phyloP scores from a whole-genome alignment of 2,888 invertebrate species.

The Apamea sordens region DNA sequence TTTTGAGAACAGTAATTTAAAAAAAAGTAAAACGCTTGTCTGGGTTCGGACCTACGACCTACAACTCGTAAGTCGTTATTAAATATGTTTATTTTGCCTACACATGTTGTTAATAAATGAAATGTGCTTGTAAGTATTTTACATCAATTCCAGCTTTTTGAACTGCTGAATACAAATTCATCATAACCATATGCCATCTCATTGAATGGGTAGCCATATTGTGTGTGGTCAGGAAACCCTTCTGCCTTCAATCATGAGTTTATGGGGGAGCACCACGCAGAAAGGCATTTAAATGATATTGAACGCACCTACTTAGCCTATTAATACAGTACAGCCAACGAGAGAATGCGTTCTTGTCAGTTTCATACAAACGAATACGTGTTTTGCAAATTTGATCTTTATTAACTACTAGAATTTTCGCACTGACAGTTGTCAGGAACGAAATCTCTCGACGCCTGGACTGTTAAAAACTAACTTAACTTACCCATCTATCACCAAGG shows the following conservation, averaged over 20 bases:
- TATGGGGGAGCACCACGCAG: background rate
- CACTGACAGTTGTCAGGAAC: no score
- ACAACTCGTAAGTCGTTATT: background rate
- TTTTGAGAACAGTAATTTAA: background rate
- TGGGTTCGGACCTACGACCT: background rate
- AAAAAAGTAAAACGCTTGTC: background rate
- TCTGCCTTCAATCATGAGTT: background rate
- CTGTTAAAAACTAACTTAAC: no score
- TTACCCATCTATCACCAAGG: background rate
- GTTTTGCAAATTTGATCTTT: no score
- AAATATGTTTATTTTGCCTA: background rate
- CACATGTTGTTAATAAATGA: background rate
- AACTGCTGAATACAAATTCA: background rate
- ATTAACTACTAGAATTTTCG: no score
- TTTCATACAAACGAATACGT: no score
- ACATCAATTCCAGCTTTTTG: slow-evolving; percentile 1
- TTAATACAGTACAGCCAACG: no score
- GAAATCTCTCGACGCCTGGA: no score
- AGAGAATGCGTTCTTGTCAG: no score
- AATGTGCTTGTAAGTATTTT: slow-evolving; percentile 5
- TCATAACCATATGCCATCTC: background rate
- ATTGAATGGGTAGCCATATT: background rate
- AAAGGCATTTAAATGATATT: background rate
- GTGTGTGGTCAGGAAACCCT: background rate
- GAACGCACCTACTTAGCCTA: background rate